Base-by-base conservation (phyloP, 2,888 invertebrate genomes). In the Anarsia innoxiella region DNA sequence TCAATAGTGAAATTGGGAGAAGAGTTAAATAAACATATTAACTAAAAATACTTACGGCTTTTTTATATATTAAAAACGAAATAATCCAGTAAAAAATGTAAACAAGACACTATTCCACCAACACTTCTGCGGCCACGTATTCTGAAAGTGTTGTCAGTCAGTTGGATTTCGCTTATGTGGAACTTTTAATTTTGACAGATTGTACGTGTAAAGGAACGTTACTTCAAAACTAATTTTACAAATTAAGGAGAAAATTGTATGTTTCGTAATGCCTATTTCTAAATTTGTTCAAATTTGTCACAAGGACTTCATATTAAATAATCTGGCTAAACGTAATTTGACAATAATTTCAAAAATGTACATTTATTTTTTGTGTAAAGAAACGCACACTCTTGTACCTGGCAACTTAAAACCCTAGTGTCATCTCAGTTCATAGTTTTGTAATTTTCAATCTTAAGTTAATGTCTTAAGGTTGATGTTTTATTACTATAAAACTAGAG, bases 61-160 rank as follows among this genome's bases (percentile, higher is more conserved):
- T 49, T 51, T 44, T 51, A 45, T 41, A 48, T 55, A 62, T 61
- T 68, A 57, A 49, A 57, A 47, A 47, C 56, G 66, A 71, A 75
- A 60, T 73, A 65, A 49, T 65, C 56, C 65, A 69, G 56, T 67
- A 67, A 77, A 80, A 77, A 79, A 79, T 76, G 78, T 78, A 80
- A 82, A 83, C 79, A 82, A 78, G 70, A 59, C 59, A 59, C 71
- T 65, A 53, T 59, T 66, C 25, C 66, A 60, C 72, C 63, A 57
- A 67, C 52, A 69, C 67, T 66, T 62, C 66, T 65, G 67, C 69
- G 80, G 84, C 85, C 84, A 84, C 84, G 84, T 84, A 84, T 84
- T 72, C 70, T 59, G 59, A 60, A 67, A 53, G 78, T 76, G 79
- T 79, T 83, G 83, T 74, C 83, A n/a, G n/a, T n/a, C n/a, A 83